phyloP scores from a whole-genome alignment of 2,113 vertebrate species.

The Cyanoderma ruficeps region DNA sequence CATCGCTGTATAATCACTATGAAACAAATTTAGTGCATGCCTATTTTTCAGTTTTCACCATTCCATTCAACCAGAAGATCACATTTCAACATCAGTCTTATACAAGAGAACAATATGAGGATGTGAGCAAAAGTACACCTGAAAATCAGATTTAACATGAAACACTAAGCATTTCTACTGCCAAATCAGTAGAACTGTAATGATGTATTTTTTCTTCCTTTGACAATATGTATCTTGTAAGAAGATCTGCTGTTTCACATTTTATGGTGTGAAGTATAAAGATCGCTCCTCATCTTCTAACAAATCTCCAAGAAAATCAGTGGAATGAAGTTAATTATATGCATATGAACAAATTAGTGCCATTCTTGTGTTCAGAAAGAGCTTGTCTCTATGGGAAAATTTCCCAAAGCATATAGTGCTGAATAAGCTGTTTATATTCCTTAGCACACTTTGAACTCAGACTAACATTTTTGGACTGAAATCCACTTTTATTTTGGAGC shows the following conservation, averaged over 20 bases:
- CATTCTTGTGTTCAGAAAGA: neutral
- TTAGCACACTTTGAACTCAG: neutral
- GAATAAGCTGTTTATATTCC: slow-evolving; percentile 23
- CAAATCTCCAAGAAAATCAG: neutral
- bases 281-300: neutral
- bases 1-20: neutral
- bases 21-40: neutral
- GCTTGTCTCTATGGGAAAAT: neutral
- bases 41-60: neutral
- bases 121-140: neutral
- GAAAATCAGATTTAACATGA: neutral
- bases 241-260: neutral
- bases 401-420: neutral
- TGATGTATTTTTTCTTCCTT: neutral
- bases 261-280: neutral
- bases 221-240: neutral
- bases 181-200: neutral
- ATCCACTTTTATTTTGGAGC: neutral
- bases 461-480: neutral
- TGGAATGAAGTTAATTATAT: neutral
- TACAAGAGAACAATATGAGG: neutral
- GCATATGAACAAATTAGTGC: neutral
- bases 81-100: neutral
- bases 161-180: neutral
- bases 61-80: neutral